Evolutionary conservation across 1,140 invertebrate genomes (phyloP).

Genomic region (Zaprionus kolodkinae): DNA sequence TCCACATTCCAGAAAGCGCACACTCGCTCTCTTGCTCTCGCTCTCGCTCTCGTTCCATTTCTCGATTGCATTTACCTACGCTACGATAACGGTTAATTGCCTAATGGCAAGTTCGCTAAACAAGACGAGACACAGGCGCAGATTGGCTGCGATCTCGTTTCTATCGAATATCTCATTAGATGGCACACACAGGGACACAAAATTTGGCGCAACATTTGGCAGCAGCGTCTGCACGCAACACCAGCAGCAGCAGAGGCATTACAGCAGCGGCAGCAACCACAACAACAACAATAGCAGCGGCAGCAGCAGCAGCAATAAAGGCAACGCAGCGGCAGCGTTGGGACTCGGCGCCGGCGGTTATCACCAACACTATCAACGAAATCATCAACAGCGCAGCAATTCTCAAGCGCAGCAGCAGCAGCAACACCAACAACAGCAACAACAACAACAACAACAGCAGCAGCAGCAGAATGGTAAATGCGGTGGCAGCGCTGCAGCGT

Average conservation of each 20-base stretch:
- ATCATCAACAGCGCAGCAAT: conserved; percentile 71
- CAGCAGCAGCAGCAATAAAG: conserved; percentile 49
- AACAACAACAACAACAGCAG: conserved; percentile 47
- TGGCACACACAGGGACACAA: conserved; percentile 94
- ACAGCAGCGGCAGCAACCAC: conserved; percentile 15
- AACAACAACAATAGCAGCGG: conserved; percentile 46
- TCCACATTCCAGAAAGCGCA: conserved; percentile 27
- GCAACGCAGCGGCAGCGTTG: conserved; percentile 66
- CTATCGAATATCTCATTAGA: conserved; percentile 97
- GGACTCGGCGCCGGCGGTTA: conserved; percentile 75
- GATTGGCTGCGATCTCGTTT: conserved; percentile 95
- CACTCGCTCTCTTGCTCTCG: neutral
- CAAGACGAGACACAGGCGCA: conserved; percentile 86
- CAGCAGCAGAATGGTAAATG: conserved; percentile 56
- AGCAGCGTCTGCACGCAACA: conserved; percentile 70
- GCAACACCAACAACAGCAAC: conserved; percentile 48
- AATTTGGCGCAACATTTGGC: conserved; percentile 86
- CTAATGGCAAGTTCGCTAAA: conserved; percentile 84
- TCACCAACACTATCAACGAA: conserved; percentile 77
- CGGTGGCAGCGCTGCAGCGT: conserved; percentile 44
- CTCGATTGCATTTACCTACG: conserved; percentile 55
- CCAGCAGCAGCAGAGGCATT: conserved; percentile 46
- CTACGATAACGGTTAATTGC: conserved; percentile 63
- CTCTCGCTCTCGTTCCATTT: neutral
- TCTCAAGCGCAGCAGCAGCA: conserved; percentile 30